A percentile compares a stretch with the other conserved stretches of the same genome.
Conservation (phyloP, 2,113 vertebrate species). For the Mirounga angustirostris region DNA sequence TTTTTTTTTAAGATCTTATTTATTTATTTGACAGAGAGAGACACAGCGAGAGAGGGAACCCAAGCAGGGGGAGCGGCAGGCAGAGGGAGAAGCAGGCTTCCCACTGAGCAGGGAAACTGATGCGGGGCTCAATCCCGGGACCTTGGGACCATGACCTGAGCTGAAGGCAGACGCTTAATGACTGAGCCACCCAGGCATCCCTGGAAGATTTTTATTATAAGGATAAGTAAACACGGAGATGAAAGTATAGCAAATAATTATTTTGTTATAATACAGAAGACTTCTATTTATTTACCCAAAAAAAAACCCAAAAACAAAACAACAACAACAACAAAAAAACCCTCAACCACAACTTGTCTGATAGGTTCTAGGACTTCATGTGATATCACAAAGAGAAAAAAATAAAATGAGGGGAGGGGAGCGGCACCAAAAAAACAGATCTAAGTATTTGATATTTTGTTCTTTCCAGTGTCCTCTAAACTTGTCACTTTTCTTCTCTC, state of each 20-base stretch:
- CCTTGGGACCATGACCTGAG: too few species aligned
- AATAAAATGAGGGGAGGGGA: background rate
- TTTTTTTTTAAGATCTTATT: background rate
- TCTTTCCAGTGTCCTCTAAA: background rate
- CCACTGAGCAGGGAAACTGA: too few species aligned
- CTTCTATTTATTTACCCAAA: background rate
- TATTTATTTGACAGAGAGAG: too few species aligned
- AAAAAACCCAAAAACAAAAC: background rate
- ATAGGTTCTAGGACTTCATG: background rate
- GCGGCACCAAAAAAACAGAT: background rate
- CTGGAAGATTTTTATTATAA: conserved; percentile 46
- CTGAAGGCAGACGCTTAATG: too few species aligned
- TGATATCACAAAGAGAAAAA: conserved; percentile 11
- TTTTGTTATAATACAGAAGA: background rate
- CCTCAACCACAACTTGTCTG: background rate
- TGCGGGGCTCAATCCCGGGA: too few species aligned
- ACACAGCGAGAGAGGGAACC: too few species aligned
- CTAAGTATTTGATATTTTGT: background rate
- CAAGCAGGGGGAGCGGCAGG: too few species aligned
- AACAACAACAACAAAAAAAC: background rate
- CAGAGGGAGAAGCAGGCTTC: too few species aligned
- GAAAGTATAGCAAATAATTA: background rate
- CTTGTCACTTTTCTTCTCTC: background rate
- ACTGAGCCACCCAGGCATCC: too few species aligned
- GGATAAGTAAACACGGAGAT: background rate